These are phyloP conservation scores for Sinelater perroti DNA, from an alignment of 2,888 invertebrate genomes.

Conservation along the genomic window DNA sequence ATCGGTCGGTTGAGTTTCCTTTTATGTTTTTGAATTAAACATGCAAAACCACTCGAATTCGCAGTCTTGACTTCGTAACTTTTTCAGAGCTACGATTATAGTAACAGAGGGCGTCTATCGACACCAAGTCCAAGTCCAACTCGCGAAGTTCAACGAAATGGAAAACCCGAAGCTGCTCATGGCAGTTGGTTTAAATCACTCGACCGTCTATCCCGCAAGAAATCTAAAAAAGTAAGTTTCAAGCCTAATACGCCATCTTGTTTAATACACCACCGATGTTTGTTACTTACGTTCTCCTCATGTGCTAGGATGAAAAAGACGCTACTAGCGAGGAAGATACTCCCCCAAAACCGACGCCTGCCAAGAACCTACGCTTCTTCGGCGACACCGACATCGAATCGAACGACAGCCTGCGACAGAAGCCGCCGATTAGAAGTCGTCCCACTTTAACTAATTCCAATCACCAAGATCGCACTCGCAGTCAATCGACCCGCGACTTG, in stretches of 20 bases:
- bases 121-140: slow-evolving; percentile 74
- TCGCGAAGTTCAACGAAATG: slow-evolving; percentile 59
- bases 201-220: slow-evolving; percentile 77
- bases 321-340: slow-evolving; percentile 69
- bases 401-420: slow-evolving; percentile 63
- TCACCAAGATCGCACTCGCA: slow-evolving; percentile 45
- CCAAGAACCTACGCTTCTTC: slow-evolving; percentile 82
- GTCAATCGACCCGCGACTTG: slow-evolving; percentile 62
- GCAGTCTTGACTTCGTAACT: too few species aligned
- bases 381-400: slow-evolving; percentile 85
- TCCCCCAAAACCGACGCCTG: slow-evolving; percentile 59
- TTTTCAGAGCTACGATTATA: slow-evolving; percentile 68
- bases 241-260: too few species aligned
- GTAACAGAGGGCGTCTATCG: slow-evolving; percentile 76
- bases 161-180: slow-evolving; percentile 51
- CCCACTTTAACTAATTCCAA: slow-evolving; percentile 36
- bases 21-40: too few species aligned
- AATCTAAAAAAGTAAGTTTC: slow-evolving; percentile 63
- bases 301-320: slow-evolving; percentile 44
- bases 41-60: too few species aligned
- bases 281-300: too few species aligned
- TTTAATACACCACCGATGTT: too few species aligned
- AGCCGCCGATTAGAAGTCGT: slow-evolving; percentile 46
- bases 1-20: too few species aligned
- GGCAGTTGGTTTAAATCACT: slow-evolving; percentile 84